Percentiles rank a stretch among this genome's conserved stretches.
Evolutionary conservation across 2,113 vertebrate genomes (phyloP).

Genomic region (Tachysurus fulvidraco): DNA sequence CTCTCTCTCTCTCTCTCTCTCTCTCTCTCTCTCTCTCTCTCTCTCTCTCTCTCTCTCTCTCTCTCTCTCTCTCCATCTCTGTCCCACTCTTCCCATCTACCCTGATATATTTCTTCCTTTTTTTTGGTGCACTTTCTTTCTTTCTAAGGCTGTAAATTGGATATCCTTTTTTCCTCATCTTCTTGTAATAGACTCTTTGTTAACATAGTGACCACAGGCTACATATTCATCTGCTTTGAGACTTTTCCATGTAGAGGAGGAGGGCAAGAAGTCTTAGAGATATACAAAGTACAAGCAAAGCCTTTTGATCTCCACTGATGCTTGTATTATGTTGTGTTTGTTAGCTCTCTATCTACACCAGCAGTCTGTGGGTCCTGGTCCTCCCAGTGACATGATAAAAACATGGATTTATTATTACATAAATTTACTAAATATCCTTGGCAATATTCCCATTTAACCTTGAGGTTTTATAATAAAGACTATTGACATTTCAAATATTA

Average conservation of each 20-base stretch:
- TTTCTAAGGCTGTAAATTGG: constrained; percentile 34
- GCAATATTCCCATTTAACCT: background rate
- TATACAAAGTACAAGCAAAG: constrained; percentile 41
- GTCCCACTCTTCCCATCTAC: background rate
- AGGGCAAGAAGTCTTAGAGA: constrained; percentile 10
- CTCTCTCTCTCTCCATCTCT: background rate
- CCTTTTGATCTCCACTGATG: constrained; percentile 45
- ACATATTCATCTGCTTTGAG: constrained; percentile 52
- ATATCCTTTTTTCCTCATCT: constrained; percentile 39
- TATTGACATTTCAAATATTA: background rate
- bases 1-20: background rate
- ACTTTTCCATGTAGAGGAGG: constrained; percentile 39
- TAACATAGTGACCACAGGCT: constrained; percentile 50
- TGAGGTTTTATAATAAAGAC: background rate
- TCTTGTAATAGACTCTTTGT: constrained; percentile 41
- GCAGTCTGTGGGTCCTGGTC: background rate
- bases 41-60: constrained; percentile 8
- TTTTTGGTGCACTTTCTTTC: constrained; percentile 6
- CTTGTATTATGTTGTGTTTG: constrained; percentile 20
- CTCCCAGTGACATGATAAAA: background rate
- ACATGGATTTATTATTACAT: background rate
- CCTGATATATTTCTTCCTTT: constrained; percentile 29
- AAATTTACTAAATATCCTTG: background rate
- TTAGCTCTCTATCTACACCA: constrained; percentile 28
- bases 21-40: constrained; percentile 24